phyloP scores from a whole-genome alignment of 2,888 invertebrate genomes.

The Sylvicola cinctus region DNA sequence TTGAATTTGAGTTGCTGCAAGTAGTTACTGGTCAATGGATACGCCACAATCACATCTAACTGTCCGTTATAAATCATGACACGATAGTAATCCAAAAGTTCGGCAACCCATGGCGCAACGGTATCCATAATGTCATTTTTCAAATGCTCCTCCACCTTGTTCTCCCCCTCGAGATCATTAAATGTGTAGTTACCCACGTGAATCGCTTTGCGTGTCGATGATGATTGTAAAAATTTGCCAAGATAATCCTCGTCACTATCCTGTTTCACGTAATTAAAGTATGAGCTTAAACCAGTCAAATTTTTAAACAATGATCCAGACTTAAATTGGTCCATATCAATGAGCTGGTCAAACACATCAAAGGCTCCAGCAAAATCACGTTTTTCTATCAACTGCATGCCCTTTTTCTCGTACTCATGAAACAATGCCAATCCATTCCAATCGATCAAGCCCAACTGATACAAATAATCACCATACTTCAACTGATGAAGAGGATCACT shows the following conservation, averaged over 20 bases:
- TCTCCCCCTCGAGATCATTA: constrained; percentile 16
- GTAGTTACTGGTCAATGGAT: constrained; percentile 57
- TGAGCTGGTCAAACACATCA: constrained; percentile 38
- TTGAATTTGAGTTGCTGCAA: constrained; percentile 43
- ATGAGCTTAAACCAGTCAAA: constrained; percentile 48
- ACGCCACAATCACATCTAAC: constrained; percentile 66
- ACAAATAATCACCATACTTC: constrained; percentile 57
- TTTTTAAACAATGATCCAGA: constrained; percentile 44
- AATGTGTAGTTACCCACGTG: constrained; percentile 62
- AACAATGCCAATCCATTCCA: constrained; percentile 20
- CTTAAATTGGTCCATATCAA: constrained; percentile 41
- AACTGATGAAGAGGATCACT: constrained; percentile 61
- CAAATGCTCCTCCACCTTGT: constrained; percentile 44
- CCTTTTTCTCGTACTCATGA: constrained; percentile 33
- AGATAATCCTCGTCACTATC: constrained; percentile 43
- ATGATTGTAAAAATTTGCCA: constrained; percentile 39
- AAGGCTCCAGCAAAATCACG: constrained; percentile 42
- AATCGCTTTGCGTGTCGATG: constrained; percentile 40
- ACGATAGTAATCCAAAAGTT: constrained; percentile 40
- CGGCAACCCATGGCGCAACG: constrained; percentile 42
- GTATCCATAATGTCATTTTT: constrained; percentile 56
- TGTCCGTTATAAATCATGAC: constrained; percentile 72
- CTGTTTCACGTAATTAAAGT: constrained; percentile 45
- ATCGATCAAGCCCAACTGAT: constrained; percentile 46
- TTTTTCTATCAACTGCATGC: constrained; percentile 34